phyloP scores from a whole-genome alignment of 2,797 vertebrate species.

The Bradypodion pumilum region DNA sequence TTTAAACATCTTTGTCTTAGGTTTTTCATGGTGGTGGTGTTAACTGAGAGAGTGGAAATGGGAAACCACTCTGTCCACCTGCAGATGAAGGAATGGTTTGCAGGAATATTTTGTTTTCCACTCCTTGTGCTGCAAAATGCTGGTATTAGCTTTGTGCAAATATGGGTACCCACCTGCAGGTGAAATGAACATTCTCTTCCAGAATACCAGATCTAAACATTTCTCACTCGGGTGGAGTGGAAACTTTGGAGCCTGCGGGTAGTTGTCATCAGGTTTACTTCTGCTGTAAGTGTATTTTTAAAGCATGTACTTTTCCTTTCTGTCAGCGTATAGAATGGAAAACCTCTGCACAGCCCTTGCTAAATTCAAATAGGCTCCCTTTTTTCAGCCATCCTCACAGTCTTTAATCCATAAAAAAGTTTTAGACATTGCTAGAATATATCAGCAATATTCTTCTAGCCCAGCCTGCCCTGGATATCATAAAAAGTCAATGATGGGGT shows the following conservation, averaged over 20 bases:
- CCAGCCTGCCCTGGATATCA: neutral
- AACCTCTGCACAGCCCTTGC: neutral
- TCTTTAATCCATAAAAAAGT: neutral
- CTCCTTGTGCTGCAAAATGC: neutral
- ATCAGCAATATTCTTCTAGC: neutral
- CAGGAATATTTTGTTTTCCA: neutral
- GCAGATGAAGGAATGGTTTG: neutral
- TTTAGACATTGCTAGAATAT: neutral
- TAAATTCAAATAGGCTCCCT: neutral
- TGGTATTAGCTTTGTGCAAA: neutral
- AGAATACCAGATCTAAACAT: neutral
- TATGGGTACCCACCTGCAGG: constrained; percentile 15
- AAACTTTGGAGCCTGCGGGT: constrained; percentile 12
- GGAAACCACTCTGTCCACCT: neutral
- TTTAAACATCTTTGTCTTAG: neutral
- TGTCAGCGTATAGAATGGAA: neutral
- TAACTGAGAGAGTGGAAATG: neutral
- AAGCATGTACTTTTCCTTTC: neutral
- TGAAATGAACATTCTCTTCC: neutral
- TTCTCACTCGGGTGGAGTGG: neutral
- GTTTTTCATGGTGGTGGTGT: neutral
- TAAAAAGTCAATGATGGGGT: neutral
- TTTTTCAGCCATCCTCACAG: neutral
- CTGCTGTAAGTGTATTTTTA: neutral
- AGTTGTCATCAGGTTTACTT: constrained; percentile 21